A percentile compares a stretch with the other conserved stretches of the same genome.
Evolutionary conservation across 2,888 invertebrate genomes (phyloP).

Genomic region (Lochmaea capreae): DNA sequence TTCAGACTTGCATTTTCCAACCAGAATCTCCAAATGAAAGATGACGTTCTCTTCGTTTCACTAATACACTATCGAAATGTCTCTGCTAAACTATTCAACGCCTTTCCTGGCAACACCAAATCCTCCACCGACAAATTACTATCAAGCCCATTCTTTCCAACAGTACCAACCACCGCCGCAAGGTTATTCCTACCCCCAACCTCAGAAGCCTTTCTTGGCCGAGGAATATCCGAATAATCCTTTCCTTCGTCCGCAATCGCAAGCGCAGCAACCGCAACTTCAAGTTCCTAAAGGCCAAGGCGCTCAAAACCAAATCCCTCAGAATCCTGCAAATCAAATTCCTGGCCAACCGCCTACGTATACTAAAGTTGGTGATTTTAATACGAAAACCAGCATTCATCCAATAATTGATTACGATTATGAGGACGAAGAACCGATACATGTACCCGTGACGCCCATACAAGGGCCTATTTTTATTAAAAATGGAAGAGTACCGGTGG

Average conservation of each 20-base stretch:
- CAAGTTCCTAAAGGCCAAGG: conserved; percentile 5
- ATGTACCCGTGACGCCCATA: conserved; percentile 81
- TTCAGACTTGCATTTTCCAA: neutral
- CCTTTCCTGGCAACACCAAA: conserved; percentile 59
- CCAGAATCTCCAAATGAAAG: neutral
- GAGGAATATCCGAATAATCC: conserved; percentile 62
- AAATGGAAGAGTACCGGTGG: conserved; percentile 88
- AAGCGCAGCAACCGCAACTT: conserved; percentile 22
- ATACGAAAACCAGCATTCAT: conserved; percentile 72
- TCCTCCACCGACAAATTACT: conserved; percentile 55
- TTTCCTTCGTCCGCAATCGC: conserved; percentile 54
- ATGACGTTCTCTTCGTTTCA: neutral
- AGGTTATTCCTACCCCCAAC: conserved; percentile 61
- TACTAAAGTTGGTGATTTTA: conserved; percentile 73
- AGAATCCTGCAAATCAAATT: neutral
- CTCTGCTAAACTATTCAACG: conserved; percentile 61
- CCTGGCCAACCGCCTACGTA: conserved; percentile 67
- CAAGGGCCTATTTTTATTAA: conserved; percentile 89
- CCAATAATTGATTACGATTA: conserved; percentile 80
- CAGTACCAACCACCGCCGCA: conserved; percentile 49
- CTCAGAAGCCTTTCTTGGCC: conserved; percentile 61
- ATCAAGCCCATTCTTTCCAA: conserved; percentile 47
- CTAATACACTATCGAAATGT: conserved; percentile 51
- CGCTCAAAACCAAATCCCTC: neutral
- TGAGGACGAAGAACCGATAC: conserved; percentile 70